These are phyloP conservation scores for Diadegma fenestrale DNA, from an alignment of 2,888 invertebrate genomes.

Conservation along the genomic window DNA sequence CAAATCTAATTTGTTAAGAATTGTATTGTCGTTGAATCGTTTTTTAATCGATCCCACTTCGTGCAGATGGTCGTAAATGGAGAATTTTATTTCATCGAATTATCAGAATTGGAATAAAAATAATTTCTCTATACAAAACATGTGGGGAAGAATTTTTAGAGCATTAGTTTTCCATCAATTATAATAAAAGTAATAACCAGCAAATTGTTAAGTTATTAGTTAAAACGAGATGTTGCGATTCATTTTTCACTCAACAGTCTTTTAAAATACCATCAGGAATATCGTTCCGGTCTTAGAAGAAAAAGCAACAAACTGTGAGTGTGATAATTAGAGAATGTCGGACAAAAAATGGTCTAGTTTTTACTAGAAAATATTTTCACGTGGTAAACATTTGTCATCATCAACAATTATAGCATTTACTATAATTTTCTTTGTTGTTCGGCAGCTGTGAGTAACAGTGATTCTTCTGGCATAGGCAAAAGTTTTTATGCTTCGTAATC, in stretches of 20 bases:
- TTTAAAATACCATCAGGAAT: neutral
- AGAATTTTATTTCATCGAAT: neutral
- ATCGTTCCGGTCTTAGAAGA: neutral
- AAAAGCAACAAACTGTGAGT: neutral
- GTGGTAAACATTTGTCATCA: neutral
- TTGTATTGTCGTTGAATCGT: neutral
- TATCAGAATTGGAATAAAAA: neutral
- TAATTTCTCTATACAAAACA: neutral
- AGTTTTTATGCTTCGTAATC: conserved; percentile 48
- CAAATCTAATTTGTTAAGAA: neutral
- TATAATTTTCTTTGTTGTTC: neutral
- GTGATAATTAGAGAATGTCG: neutral
- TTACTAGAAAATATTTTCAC: neutral
- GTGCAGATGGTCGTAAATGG: neutral
- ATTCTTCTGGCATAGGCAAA: conserved; percentile 21
- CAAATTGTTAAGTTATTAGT: neutral
- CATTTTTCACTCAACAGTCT: conserved; percentile 7
- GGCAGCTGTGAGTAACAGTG: neutral
- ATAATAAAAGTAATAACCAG: neutral
- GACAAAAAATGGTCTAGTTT: neutral
- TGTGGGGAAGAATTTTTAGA: neutral
- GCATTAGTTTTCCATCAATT: neutral
- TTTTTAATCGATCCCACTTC: neutral
- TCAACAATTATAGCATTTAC: neutral
- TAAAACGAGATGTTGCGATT: neutral